A percentile compares a stretch with the other conserved stretches of the same genome.
These are phyloP conservation scores for Otus scops DNA, from an alignment of 2,797 vertebrate genomes.

Conservation along the genomic window DNA sequence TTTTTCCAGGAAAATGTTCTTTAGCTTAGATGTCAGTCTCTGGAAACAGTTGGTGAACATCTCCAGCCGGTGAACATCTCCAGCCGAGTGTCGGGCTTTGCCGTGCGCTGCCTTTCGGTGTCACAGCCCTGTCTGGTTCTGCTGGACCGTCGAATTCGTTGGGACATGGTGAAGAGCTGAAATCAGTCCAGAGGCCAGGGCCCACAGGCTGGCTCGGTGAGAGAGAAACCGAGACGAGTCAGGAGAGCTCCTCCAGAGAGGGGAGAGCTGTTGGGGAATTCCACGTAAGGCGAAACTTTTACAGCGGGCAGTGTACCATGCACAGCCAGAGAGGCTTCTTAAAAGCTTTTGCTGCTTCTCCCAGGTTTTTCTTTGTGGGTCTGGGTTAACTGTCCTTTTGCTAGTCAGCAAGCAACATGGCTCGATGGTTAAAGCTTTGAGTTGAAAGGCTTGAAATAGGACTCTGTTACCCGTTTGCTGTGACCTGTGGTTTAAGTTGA, in stretches of 20 bases:
- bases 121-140: accelerated
- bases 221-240: background rate
- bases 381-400: background rate
- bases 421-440: background rate
- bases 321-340: background rate
- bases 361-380: background rate
- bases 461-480: background rate
- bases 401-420: background rate
- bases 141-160: accelerated
- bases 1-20: background rate
- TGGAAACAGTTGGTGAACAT: accelerated
- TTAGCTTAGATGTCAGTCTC: background rate
- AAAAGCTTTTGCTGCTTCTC: background rate
- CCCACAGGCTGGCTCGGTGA: accelerated
- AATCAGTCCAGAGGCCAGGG: background rate
- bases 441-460: background rate
- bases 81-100: background rate
- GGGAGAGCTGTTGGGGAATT: background rate
- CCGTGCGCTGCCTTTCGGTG: background rate
- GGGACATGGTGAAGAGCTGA: background rate
- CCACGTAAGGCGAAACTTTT: background rate
- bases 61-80: no score
- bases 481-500: accelerated
- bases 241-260: background rate
- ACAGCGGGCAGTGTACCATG: accelerated